These are phyloP conservation scores for Agrilus biguttatus DNA, from an alignment of 2,888 invertebrate species.

Conservation along the genomic window DNA sequence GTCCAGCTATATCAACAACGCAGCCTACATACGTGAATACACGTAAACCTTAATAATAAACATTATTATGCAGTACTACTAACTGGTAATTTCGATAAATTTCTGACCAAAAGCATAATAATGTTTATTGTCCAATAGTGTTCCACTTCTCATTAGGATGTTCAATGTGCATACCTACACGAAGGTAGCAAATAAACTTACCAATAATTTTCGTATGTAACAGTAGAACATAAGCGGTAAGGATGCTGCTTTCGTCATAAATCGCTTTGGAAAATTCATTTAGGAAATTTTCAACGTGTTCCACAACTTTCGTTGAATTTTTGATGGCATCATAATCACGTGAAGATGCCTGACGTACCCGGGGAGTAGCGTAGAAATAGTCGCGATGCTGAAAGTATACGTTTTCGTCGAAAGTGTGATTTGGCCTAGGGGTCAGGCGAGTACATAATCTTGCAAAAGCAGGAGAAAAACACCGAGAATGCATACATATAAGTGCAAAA, in stretches of 20 bases:
- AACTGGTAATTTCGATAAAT: no score
- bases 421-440: slow-evolving; percentile 24
- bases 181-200: no score
- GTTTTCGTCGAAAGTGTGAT: slow-evolving; percentile 28
- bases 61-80: no score
- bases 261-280: slow-evolving; percentile 16
- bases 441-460: slow-evolving; percentile 42
- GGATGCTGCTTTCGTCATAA: slow-evolving; percentile 13
- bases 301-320: slow-evolving; percentile 14
- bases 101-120: no score
- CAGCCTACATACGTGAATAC: no score
- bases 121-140: no score
- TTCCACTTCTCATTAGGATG: no score
- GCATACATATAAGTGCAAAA: slow-evolving; percentile 47
- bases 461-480: slow-evolving; percentile 35
- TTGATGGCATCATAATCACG: slow-evolving; percentile 13
- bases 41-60: no score
- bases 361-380: slow-evolving; percentile 16
- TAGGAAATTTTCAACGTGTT: slow-evolving; percentile 11
- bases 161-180: no score
- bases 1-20: no score
- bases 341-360: slow-evolving; percentile 13
- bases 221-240: slow-evolving; percentile 14
- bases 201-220: no score
- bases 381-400: slow-evolving; percentile 32